Conservation (phyloP, 2,888 invertebrate genomes). For the Aphidoletes aphidimyza region DNA sequence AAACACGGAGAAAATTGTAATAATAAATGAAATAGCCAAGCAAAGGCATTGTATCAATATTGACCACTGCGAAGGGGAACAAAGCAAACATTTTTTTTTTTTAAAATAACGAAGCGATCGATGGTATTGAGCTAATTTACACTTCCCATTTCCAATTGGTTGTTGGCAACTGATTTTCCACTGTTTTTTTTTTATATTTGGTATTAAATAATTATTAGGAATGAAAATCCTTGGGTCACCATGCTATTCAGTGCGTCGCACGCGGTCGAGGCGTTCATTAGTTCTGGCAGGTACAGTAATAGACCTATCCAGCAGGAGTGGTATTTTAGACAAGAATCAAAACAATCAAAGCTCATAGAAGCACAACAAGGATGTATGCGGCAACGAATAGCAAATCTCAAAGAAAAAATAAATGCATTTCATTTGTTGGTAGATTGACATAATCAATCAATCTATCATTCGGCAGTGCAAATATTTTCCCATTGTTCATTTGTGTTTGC, state of each 20-base stretch:
- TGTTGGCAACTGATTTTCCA: background rate
- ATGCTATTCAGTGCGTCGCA: too few relatives aligned
- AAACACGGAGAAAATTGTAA: background rate
- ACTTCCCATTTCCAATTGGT: constrained; percentile 16
- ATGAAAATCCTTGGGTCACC: constrained; percentile 27
- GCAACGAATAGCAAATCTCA: too few relatives aligned
- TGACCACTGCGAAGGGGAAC: background rate
- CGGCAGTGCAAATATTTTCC: constrained; percentile 30
- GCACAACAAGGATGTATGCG: too few relatives aligned
- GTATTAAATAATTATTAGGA: too few relatives aligned
- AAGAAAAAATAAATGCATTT: too few relatives aligned
- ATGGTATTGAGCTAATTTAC: constrained; percentile 43
- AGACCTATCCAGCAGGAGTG: too few relatives aligned
- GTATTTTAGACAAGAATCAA: too few relatives aligned
- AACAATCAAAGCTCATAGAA: too few relatives aligned
- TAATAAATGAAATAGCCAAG: background rate
- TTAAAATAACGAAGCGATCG: background rate
- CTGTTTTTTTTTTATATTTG: background rate
- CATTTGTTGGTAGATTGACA: constrained; percentile 10
- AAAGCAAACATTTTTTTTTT: background rate
- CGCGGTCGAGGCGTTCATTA: too few relatives aligned
- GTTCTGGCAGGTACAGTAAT: too few relatives aligned
- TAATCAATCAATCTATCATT: constrained; percentile 16
- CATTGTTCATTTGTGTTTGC: constrained; percentile 46
- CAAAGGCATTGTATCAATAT: constrained; percentile 45